Evolutionary conservation across 35 echinoderm and acorn worm species (phyloP), one percentile per base, ranked within the genome.

Genomic region (Chiridota heheva): DNA sequence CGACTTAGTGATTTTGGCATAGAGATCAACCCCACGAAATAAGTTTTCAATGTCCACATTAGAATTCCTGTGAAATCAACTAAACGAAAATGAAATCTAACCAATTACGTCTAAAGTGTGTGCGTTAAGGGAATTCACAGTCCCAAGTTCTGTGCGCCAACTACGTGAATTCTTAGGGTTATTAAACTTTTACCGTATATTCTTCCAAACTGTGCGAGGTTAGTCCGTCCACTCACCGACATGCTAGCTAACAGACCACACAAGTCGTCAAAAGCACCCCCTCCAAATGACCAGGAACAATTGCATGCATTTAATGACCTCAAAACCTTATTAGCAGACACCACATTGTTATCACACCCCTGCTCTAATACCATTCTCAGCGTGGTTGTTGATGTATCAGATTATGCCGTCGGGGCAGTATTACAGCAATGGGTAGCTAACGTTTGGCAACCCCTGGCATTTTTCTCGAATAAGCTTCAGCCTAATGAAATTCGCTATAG

Each of bases 171-270:
- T 87, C 40, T 60, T 92, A 17, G 90, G 90, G 18, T 33, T 87
- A 1, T 39, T 92, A 36, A 92, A 92, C 57, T 92, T 92, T 78
- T 72, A 79, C 36, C 68, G 88, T 17, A 24, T 78, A 8, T 90
- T 90, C 60, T 68, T 90, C 1, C 79, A 69, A 3, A 17, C 67
- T 39, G n/a, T 75, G 79, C 69, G 87, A 78, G 10, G 34, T 35
- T 8, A 44, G 42, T 7, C 13, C 33, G 40, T 25, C 88, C 88
- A 5, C 72, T 90, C 1, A 90, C 87, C 18, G 60, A 83, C 42
- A 5, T 75, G 1, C 62, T 90, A 0, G 7, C 40, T 28, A 42
- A 5, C 15, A 80, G 81, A 36, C 56, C 46, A 10, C 47, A 87
- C 25, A 37, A 90, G 25, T 16, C 24, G 13, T 39, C 36, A 18